Evolutionary conservation across 2,797 vertebrate species (phyloP), one percentile per base, ranked within the genome.

Genomic region (Gouania willdenowi): DNA sequence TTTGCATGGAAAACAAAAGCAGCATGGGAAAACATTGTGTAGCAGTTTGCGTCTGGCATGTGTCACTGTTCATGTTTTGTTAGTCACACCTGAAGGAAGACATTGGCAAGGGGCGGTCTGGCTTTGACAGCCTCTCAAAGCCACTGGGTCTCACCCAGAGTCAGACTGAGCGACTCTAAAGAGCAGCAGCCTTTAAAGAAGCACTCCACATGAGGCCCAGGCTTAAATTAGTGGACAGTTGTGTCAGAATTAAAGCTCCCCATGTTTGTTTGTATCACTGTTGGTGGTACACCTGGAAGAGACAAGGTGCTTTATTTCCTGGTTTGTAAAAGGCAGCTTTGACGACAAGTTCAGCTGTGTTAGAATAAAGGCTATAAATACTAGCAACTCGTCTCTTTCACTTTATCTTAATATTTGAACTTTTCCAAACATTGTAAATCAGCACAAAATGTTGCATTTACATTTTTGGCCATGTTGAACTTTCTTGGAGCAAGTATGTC

Each of bases 41-140:
- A 8, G 46, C 12, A 16, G 70, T 61, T 82, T 90, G 86, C 56
- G 22, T 75, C 55, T 86, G 85, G 45, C 85, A 82, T 84, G 62
- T 87, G 41, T 75, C 73, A 66, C 53, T 75, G 54, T 79, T 39
- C 47, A 49, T 52, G 62, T 79, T 68, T 69, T 57, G 39, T 64
- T 49, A 2, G 59, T 42, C 52, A 41, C 53, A 60, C 55, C 73
- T 45, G 1, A 36, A 65, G 44, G 51, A 59, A 65, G 54, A 44
- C 58, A 41, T 56, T 14, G 44, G 59, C 12, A 16, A 66, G 31
- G 11, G 12, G 38, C 30, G 34, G 69, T 66, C 81, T 89, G 87
- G 57, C 45, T 65, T 42, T 87, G 89, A 87, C 85, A 84, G 79
- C 60, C 61, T 63, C 41, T 78, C 44, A 52, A 73, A 64, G 54